Base-by-base conservation (phyloP, 2,888 invertebrate species). In the Thera obeliscata region DNA sequence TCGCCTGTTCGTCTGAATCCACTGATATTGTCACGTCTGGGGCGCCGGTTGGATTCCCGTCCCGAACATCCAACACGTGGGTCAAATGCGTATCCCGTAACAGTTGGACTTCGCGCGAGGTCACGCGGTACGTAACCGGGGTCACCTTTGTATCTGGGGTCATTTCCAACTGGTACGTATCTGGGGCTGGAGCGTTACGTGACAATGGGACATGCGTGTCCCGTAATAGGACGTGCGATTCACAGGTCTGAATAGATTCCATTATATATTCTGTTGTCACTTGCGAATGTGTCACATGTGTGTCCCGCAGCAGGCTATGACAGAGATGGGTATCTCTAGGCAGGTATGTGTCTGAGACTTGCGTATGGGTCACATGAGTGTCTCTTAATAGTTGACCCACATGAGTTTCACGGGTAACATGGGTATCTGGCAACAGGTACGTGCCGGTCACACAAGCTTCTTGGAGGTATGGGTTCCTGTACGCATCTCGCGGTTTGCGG, bases 1-100 rank as follows among this genome's bases (percentile, higher is more conserved):
- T 79, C 72, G 77, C 76, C 65, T 65, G 49, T 33, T 48, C 38
- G 8, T 72, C 68, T 55, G 73, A 72, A 36, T 56, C 62, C 52
- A 66, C 46, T 46, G 61, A 41, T 22, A 56, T 61, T n/a, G 65
- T 49, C 36, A 56, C 65, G 38, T 35, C 38, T 5, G 58, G 60
- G 9, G 62, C 50, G 5, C 63, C 58, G 8, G 48, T 61, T 38
- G 33, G 41, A 49, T 12, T 55, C 7, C 38, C n/a, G 56, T 66
- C 66, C 11, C 66, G 61, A 7, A 61, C 54, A 50, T 50, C 56
- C 12, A 61, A 50, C 12, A 38, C n/a, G 22, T 63, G 55, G 2
- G 43, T 36, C 49, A 68, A 35, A 54, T 63, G 63, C 33, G 67
- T 52, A 33, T 66, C 66, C 38, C 48, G 48, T 11, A 66, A 11